Base-by-base conservation (phyloP, 2,113 vertebrate genomes). In the Hyperopisus bebe region DNA sequence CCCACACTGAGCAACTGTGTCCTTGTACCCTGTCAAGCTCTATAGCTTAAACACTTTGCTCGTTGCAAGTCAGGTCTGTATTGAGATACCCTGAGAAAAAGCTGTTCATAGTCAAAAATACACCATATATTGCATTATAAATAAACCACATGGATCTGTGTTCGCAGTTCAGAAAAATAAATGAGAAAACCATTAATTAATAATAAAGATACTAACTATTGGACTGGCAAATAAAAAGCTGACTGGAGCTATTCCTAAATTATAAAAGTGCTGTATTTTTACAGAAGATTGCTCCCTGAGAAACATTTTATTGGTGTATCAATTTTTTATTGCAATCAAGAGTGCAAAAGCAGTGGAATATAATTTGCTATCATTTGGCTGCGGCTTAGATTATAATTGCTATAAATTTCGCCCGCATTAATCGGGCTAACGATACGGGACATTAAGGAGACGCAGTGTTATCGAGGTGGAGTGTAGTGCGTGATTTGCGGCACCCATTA, bases 291-390 rank as follows among this genome's bases (percentile, higher is more conserved):
- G 74, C 35, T 80, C 35, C 70, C 31, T 6, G 70, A 77, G 35
- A 77, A 77, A 77, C 31, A 42, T 80, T 42, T 80, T 80, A 80
- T 80, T 80, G 35, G 15, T 80, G 74, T 80, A 42, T 80, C 35
- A 80, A 80, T 80, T 19, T 80, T 80, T 80, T 42, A 80, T 80
- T 19, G 74, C 74, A 80, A 80, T 80, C 74, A 80, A 19, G 74
- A 80, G 74, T 19, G 74, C 74, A 80, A 80, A 80, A 17, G 31
- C 74, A 42, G 74, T 42, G 42, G 74, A 80, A 80, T 80, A 42
- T 80, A 80, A 80, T 42, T 80, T 42, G 74, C 4, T 80, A 80
- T 80, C 15, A 42, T 80, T 80, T 42, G 31, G 74, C 35, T 80
- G 35, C 6, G 15, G 35, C 35, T 17, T 80, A 42, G 74, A 80